Conservation (phyloP, 2,113 vertebrate species). For the Naja naja region DNA sequence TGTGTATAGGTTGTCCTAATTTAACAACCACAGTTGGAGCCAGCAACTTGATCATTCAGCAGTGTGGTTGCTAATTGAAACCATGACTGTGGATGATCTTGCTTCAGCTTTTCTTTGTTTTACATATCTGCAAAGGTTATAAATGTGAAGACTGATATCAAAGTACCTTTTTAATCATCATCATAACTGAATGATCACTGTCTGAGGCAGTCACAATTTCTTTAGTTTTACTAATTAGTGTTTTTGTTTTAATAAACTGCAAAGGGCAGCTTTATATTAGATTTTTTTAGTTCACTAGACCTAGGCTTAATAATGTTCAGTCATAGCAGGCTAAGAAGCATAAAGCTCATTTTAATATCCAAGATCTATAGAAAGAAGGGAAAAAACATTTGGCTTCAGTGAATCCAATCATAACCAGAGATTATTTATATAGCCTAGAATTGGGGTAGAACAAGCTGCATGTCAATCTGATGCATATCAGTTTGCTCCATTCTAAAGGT, state of each 20-base stretch:
- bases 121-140: not conserved
- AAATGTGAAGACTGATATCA: not conserved
- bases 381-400: not conserved
- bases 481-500: not conserved
- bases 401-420: not conserved
- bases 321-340: not conserved
- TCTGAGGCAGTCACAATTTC: not conserved
- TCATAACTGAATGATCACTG: not conserved
- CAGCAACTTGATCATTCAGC: not conserved
- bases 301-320: not conserved
- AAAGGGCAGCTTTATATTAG: slow-evolving; percentile 42
- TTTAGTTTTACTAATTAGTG: slow-evolving; percentile 21
- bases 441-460: not conserved
- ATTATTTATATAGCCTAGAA: not conserved
- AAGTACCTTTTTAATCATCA: not conserved
- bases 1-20: not conserved
- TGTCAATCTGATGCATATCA: not conserved
- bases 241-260: slow-evolving; percentile 27
- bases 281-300: not conserved
- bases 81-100: not conserved
- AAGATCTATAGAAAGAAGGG: not conserved
- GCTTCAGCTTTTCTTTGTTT: not conserved
- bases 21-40: not conserved
- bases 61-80: not conserved
- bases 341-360: not conserved